Evolutionary conservation across 2,113 vertebrate species (phyloP), one percentile per base, ranked within the genome.

Genomic region (Ptyas mucosa): DNA sequence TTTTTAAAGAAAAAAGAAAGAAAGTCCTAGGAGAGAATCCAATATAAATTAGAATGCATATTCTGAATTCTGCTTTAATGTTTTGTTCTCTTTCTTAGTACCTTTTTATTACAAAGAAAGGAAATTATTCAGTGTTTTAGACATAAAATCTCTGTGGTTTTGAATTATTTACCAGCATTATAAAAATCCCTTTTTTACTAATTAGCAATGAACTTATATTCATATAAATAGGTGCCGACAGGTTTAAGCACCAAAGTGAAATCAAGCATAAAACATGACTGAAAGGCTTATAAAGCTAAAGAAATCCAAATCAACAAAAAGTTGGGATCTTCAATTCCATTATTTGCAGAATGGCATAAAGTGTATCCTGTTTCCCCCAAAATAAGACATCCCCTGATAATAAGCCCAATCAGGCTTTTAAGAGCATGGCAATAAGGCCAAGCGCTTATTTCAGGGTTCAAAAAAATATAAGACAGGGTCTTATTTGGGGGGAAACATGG

Each of bases 281-380:
- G 24, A 10, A 46, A 53, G 93, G 93, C 94, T 39, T 90, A 95
- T 53, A 61, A 87, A 96, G 87, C 95, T 81, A 39, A 81, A 81
- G 20, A 43, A 81, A 43, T 39, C 8, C 9, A 39, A 54, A 92
- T 43, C 81, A 93, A 53, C 26, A 89, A 54, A 57, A 10, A 57
- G 54, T 81, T 81, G 9, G 39, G n/a, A 12, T 81, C 64, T 46
- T 85, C 95, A 94, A 93, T 91, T 95, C 92, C 95, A 94, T 88
- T 10, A 15, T 46, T 90, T 75, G 26, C 89, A 69, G 23, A 52
- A 91, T 96, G 94, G 89, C 94, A 87, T 58, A 91, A 93, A 88
- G 11, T 91, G 51, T 75, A 90, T 34, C 43, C 43, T 46, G 43
- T 46, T 46, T 46, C 43, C 43, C 43, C 43, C 43, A 46, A 46